Base-by-base conservation (phyloP, 2,113 vertebrate genomes). In the Scomber japonicus region DNA sequence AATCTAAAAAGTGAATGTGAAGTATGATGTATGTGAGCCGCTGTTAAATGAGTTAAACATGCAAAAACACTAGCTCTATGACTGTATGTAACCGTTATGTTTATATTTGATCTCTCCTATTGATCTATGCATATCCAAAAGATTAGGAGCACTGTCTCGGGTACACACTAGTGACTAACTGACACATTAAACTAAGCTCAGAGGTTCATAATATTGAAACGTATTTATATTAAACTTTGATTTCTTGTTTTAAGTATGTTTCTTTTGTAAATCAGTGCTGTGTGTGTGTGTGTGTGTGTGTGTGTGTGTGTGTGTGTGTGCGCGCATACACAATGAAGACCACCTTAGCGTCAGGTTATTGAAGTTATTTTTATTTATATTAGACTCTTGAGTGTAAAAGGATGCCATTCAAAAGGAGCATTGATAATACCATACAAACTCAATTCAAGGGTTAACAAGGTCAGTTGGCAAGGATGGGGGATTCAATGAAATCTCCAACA, bases 371-470 rank as follows among this genome's bases (percentile, higher is more conserved):
- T 95, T 88, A 93, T 94, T 94, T 92, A 92, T 94, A 94, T 95
- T 94, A 96, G 94, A 95, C 91, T 95, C 93, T 95, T 85, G 88
- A 95, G 94, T 96, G 95, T 94, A 96, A 96, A 96, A 95, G 94
- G 93, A 94, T 94, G 92, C 91, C 94, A 94, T 95, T 94, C 89
- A 95, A 95, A 95, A 95, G 93, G 94, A 95, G 95, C 94, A 95
- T 95, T 94, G 89, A 87, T 91, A 93, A 94, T 90, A 91, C 91
- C 89, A 90, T 95, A 94, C 89, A 94, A 95, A 95, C 92, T 93
- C 85, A 92, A 85, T 90, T 90, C 75, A 87, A 86, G 92, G 93
- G 92, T 94, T 93, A 94, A 94, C 92, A 91, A 88, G 90, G 90
- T 90, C 89, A 90, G 85, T 90, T 82, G 87, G 83, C 62, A 55